phyloP scores from a whole-genome alignment of 2,888 invertebrate genomes.

The Leucophenga maculata region DNA sequence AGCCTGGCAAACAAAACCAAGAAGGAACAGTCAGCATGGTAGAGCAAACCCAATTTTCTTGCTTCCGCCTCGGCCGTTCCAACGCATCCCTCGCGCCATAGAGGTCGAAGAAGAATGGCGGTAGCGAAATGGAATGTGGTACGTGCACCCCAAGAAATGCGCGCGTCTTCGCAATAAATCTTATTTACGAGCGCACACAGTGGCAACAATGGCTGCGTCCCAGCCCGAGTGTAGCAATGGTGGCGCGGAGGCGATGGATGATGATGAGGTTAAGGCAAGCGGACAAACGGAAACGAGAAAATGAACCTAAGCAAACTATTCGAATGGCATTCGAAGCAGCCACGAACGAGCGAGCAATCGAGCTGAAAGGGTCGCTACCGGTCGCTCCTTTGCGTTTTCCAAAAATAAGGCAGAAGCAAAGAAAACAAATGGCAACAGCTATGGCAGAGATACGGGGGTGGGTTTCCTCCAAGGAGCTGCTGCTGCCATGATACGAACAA shows the following conservation, averaged over 20 bases:
- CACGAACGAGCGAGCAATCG: conserved; percentile 24
- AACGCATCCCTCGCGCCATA: conserved; percentile 42
- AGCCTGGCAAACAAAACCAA: conserved; percentile 32
- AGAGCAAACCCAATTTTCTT: conserved; percentile 64
- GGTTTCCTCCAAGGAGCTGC: conserved; percentile 46
- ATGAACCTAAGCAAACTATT: conserved; percentile 71
- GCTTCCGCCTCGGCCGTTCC: conserved; percentile 31
- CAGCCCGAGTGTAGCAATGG: background rate
- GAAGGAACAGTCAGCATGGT: conserved; percentile 43
- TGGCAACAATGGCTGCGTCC: conserved; percentile 67
- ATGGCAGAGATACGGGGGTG: conserved; percentile 26
- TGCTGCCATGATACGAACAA: conserved; percentile 38
- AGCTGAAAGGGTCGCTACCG: conserved; percentile 27
- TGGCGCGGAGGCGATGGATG: background rate
- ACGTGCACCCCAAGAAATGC: conserved; percentile 68
- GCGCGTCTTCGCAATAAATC: conserved; percentile 72
- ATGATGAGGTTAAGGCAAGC: background rate
- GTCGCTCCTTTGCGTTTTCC: conserved; percentile 33
- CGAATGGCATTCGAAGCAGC: conserved; percentile 59
- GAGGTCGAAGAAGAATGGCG: conserved; percentile 27
- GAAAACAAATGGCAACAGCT: conserved; percentile 59
- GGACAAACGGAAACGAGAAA: conserved; percentile 50
- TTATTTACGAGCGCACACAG: conserved; percentile 71
- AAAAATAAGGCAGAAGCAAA: conserved; percentile 53
- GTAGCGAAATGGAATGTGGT: conserved; percentile 36